phyloP scores from a whole-genome alignment of 2,888 invertebrate genomes.

The Nasonovia ribisnigri region DNA sequence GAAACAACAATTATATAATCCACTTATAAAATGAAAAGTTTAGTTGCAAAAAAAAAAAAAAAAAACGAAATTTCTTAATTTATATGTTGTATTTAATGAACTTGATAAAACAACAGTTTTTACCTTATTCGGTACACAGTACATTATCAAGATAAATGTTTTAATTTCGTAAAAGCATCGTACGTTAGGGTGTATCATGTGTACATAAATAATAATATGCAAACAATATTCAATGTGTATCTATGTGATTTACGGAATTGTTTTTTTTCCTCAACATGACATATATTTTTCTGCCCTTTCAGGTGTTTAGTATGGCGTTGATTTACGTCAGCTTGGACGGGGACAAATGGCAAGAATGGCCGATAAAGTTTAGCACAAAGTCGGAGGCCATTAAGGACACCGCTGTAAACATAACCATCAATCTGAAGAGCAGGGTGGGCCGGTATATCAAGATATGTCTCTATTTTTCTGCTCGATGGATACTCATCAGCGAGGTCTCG shows the following conservation, averaged over 20 bases:
- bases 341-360: constrained; percentile 77
- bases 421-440: constrained; percentile 81
- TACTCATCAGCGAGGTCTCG: constrained; percentile 88
- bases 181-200: background rate
- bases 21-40: background rate
- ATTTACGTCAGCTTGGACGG: constrained; percentile 87
- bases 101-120: background rate
- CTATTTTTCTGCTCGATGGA: constrained; percentile 86
- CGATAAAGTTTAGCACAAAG: constrained; percentile 75
- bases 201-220: constrained; percentile 3
- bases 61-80: background rate
- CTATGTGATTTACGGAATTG: background rate
- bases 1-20: background rate
- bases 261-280: constrained; percentile 33
- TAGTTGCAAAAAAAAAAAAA: background rate
- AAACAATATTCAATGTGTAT: constrained; percentile 26
- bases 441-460: constrained; percentile 82
- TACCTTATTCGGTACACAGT: background rate
- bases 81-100: background rate
- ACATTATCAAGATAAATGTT: background rate
- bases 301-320: constrained; percentile 83
- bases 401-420: constrained; percentile 78
- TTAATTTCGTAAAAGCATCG: background rate
- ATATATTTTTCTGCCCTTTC: constrained; percentile 67
- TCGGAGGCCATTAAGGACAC: constrained; percentile 68